Evolutionary conservation across 2,113 vertebrate genomes (phyloP), one percentile per base, ranked within the genome.

Genomic region (Megalops atlanticus): DNA sequence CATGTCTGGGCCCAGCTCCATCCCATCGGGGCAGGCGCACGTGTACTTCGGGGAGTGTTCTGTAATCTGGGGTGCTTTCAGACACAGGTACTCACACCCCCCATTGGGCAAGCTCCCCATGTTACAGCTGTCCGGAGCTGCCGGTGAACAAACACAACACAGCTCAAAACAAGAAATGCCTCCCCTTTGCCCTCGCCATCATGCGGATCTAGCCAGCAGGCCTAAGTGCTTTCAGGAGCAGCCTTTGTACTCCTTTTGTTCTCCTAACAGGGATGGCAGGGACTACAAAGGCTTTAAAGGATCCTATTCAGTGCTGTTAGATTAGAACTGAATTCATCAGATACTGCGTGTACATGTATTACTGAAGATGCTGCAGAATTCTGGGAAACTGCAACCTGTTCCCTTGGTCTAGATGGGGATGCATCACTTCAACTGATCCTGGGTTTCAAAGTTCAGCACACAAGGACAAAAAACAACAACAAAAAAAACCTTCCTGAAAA

Each of bases 11-110:
- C 96, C 97, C 86, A 99, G 93, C 92, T 96, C 96, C 94, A 95
- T 96, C 0, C 93, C 94, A 82, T 99, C 97, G 1, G 98, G 96
- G 91, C 98, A 99, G 90, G 96, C 96, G 80, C 98, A 99, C 0
- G 98, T 98, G 81, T 97, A 98, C 86, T 96, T 98, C 74, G 96
- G 96, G 35, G 98, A 99, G 79, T 97, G 96, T 81, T 95, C 92
- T 15, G 95, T 96, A 90, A 95, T 95, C 90, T 98, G 97, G 35
- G 98, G 98, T 38, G 97, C 98, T 85, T 97, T 96, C 78, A 99
- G 96, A 89, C 98, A 99, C 79, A 99, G 89, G 86, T 98, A 99
- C 82, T 99, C 97, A 76, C 98, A 99, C 85, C 98, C 98, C 1
- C 98, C 98, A 0, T 98, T 98, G 14, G 96, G 96, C 27, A 97